Evolutionary conservation across 1,140 invertebrate genomes (phyloP), one percentile per base, ranked within the genome.

Genomic region (Copidosoma floridanum): DNA sequence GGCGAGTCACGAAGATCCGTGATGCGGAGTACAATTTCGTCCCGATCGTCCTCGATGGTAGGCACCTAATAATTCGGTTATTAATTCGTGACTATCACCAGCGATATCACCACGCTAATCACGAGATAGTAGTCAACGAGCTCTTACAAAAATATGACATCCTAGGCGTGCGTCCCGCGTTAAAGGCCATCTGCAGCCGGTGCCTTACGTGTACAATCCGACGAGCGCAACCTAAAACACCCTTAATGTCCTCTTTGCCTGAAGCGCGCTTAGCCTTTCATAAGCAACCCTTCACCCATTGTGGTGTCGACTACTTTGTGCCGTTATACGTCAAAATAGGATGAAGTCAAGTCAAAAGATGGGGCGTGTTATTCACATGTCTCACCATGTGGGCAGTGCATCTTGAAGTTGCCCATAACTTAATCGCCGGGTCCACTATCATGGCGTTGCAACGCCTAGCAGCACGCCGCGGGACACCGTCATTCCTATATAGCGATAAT

Each of bases 251-350:
- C 5, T 53, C 64, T 18, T 26, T 62, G 20, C 50, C 65, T 3
- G 0, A 3, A 12, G 41, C 14, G 0, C n/a, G 65, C 2, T 14
- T 71, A 14, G 38, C 18, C 0, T 63, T 63, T 12, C 43, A 58
- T 0, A 47, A 57, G n/a, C 46, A 53, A 2, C 66, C 72, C 0
- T 77, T 77, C 37, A 63, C 60, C 1, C 64, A 67, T 24, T 63
- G 58, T 1, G 71, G 74, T 0, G 35, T 74, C 0, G 71, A 77
- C 43, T 76, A 68, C 41, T 74, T 69, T 56, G 69, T 69, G 0
- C 71, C 71, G 1, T 35, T 75, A 29, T 57, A 65, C 18, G 53
- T 70, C 0, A 68, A 54, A 29, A 65, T 65, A 18, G 63, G 66
- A 5, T 29, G 70, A 52, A 54, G 64, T 0, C 57, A 16, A 12